Conservation (phyloP, 2,888 invertebrate species). For the Augiades crinisus region DNA sequence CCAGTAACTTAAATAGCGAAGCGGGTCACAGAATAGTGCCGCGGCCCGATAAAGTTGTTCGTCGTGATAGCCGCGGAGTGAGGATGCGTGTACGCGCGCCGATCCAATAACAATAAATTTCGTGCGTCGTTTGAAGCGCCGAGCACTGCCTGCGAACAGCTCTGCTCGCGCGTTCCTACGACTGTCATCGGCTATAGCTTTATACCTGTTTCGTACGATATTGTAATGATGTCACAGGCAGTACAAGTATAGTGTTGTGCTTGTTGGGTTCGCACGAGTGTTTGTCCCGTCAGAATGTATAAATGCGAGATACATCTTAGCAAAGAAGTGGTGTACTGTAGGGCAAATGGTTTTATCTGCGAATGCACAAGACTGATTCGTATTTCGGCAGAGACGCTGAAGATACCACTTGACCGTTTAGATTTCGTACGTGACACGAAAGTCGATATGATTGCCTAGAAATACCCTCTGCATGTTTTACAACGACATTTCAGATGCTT, state of each 20-base stretch:
- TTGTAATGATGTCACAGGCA: conserved; percentile 6
- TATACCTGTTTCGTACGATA: conserved; percentile 1
- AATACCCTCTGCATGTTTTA: no score
- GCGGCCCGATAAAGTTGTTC: conserved; percentile 70
- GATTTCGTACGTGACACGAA: no score
- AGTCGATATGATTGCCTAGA: no score
- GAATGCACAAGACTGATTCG: background rate
- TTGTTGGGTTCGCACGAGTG: no score
- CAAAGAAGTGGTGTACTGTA: no score
- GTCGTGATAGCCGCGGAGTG: conserved; percentile 78
- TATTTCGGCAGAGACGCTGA: no score
- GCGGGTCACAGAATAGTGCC: conserved; percentile 41
- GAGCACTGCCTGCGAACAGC: conserved; percentile 37
- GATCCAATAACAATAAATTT: conserved; percentile 81
- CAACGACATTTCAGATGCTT: no score
- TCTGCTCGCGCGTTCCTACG: conserved; percentile 25
- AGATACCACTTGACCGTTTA: no score
- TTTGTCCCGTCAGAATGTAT: no score
- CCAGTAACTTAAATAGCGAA: conserved; percentile 31
- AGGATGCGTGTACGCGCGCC: conserved; percentile 77
- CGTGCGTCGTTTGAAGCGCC: conserved; percentile 73
- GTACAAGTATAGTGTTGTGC: background rate
- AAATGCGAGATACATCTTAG: no score
- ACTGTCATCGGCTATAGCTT: conserved; percentile 10
- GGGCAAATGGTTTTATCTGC: background rate